Evolutionary conservation across 1,140 invertebrate species (phyloP).

Genomic region (Galleria mellonella): DNA sequence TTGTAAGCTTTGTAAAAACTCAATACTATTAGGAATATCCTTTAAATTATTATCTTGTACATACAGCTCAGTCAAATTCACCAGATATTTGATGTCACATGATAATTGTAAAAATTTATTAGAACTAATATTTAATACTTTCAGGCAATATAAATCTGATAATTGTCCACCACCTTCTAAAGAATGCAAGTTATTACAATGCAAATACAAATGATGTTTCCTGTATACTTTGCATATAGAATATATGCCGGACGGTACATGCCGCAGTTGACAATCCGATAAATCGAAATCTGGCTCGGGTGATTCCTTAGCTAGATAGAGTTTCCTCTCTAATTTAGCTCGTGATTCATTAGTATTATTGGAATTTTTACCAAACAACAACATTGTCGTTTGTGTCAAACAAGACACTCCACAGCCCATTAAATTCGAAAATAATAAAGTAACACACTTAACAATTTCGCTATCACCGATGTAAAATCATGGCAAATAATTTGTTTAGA

Average conservation of each 20-base stretch:
- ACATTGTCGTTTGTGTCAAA: constrained; percentile 53
- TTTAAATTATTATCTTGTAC: constrained; percentile 79
- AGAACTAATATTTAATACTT: constrained; percentile 81
- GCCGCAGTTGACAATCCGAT: constrained; percentile 80
- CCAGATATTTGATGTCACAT: constrained; percentile 77
- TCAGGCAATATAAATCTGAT: constrained; percentile 79
- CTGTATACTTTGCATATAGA: constrained; percentile 85
- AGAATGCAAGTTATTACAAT: constrained; percentile 80
- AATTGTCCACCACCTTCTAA: constrained; percentile 82
- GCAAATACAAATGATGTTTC: constrained; percentile 80
- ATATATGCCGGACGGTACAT: constrained; percentile 83
- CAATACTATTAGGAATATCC: constrained; percentile 80
- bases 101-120: constrained; percentile 81
- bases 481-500: not conserved
- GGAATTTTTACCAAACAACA: constrained; percentile 46
- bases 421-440: constrained; percentile 28
- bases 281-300: constrained; percentile 85
- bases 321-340: constrained; percentile 81
- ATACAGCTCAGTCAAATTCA: constrained; percentile 80
- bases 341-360: constrained; percentile 70
- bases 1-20: constrained; percentile 76
- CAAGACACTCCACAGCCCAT: constrained; percentile 70
- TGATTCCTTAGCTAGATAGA: constrained; percentile 84
- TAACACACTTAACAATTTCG: constrained; percentile 8
- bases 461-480: constrained; percentile 32